Percentiles rank a stretch among this genome's conserved stretches.
These are phyloP conservation scores for Spinus pinus DNA, from an alignment of 2,797 vertebrate genomes.

Conservation along the genomic window DNA sequence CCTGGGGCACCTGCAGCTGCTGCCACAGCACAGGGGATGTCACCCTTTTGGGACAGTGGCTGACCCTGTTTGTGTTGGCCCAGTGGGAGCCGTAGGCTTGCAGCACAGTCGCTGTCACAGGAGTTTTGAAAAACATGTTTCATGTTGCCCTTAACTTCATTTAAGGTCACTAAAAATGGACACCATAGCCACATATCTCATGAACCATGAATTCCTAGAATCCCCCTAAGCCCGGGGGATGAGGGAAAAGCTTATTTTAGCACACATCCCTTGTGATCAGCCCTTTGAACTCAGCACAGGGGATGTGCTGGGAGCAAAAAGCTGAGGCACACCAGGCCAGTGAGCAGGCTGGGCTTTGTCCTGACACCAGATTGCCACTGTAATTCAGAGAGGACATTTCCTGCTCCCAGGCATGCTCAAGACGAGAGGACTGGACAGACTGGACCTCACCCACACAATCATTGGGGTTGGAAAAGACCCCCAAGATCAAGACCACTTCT, in stretches of 20 bases:
- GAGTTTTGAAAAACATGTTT: constrained; percentile 5
- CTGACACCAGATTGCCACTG: not conserved
- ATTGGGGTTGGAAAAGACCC: not conserved
- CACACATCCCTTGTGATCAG: not conserved
- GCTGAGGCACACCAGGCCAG: not conserved
- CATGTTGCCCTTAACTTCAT: constrained; percentile 34
- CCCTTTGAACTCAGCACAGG: constrained; percentile 23
- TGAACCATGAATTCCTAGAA: constrained; percentile 43
- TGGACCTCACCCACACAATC: not conserved
- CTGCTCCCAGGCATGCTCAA: not conserved
- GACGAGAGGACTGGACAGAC: not conserved
- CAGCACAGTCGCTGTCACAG: not conserved
- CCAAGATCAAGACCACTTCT: not conserved
- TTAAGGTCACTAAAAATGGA: constrained; percentile 49
- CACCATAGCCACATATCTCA: not conserved
- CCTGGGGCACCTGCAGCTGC: not conserved
- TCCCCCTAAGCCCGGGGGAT: constrained; percentile 31
- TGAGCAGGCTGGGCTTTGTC: not conserved
- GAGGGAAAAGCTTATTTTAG: constrained; percentile 50
- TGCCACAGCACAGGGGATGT: not conserved
- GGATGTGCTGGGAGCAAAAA: not conserved
- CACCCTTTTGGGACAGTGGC: not conserved
- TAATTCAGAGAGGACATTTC: not conserved
- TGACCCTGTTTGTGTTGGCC: not conserved
- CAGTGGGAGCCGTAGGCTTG: not conserved